phyloP scores from a whole-genome alignment of 92 coral and sea anemone species.

The Palythoa caribaeorum region DNA sequence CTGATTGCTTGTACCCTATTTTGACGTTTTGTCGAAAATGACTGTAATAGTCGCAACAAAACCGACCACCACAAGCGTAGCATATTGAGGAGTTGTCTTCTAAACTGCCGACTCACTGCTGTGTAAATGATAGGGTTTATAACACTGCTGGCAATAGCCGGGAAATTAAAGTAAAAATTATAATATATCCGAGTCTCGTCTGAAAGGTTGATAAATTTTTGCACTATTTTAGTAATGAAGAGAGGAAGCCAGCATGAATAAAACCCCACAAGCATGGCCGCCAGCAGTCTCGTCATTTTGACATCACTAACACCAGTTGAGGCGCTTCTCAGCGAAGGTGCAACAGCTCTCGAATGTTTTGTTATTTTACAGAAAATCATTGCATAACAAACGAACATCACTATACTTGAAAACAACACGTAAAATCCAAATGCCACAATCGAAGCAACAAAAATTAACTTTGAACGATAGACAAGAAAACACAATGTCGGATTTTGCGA shows the following conservation, averaged over 20 bases:
- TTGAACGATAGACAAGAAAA: not conserved
- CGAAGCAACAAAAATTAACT: not conserved
- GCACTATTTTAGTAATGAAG: slow-evolving; percentile 8
- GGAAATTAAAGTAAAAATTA: slow-evolving; percentile 2
- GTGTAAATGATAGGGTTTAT: slow-evolving; percentile 6
- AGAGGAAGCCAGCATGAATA: not conserved
- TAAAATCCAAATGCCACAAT: not conserved
- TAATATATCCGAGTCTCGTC: not conserved
- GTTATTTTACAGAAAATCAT: not conserved
- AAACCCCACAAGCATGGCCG: slow-evolving; percentile 1
- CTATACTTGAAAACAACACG: slow-evolving; percentile 4
- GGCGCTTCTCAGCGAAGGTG: not conserved
- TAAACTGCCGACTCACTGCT: not conserved
- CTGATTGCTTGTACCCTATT: not conserved
- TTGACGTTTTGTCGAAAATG: not conserved
- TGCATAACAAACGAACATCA: not conserved
- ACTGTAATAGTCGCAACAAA: not conserved
- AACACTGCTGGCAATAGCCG: slow-evolving; percentile 6
- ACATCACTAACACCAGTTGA: not conserved
- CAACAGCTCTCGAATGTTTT: not conserved
- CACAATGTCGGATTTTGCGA: slow-evolving; percentile 10
- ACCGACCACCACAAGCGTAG: not conserved
- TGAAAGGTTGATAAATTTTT: not conserved
- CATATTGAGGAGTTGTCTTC: not conserved
- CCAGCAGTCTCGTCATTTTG: not conserved